Conservation (phyloP, 2,797 vertebrate species). For the Erithacus rubecula region DNA sequence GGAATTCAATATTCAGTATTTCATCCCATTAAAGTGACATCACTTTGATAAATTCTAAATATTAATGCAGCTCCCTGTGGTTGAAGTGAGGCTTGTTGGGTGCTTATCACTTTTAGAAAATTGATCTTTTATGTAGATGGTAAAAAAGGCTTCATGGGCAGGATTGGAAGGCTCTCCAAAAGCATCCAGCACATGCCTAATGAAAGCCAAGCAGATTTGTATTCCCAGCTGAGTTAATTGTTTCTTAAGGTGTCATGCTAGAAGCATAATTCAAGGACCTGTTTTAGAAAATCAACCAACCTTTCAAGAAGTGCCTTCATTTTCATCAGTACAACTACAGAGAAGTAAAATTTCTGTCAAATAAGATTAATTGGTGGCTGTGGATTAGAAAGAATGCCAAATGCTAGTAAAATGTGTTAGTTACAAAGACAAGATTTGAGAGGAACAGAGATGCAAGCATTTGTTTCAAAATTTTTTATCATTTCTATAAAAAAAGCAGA, state of each 20-base stretch:
- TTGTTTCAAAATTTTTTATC: not conserved
- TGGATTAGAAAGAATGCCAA: not conserved
- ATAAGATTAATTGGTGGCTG: not conserved
- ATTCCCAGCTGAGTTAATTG: not conserved
- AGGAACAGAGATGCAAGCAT: not conserved
- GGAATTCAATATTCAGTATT: not conserved
- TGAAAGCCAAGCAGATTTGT: not conserved
- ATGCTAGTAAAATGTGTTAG: not conserved
- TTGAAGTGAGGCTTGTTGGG: not conserved
- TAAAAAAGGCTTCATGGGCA: not conserved
- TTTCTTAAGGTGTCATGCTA: not conserved
- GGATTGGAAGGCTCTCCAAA: not conserved
- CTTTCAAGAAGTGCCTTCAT: not conserved
- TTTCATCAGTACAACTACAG: not conserved
- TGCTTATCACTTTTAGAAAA: not conserved
- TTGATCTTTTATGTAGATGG: not conserved
- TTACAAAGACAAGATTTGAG: not conserved
- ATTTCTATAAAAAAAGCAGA: not conserved
- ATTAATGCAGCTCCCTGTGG: not conserved
- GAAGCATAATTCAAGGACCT: not conserved
- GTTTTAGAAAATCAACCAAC: not conserved
- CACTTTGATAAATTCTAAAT: not conserved
- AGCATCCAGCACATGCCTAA: not conserved
- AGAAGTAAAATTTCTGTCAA: not conserved
- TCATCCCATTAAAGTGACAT: not conserved